Evolutionary conservation across 1,140 invertebrate genomes (phyloP).

Genomic region (Acromyrmex echinatior): DNA sequence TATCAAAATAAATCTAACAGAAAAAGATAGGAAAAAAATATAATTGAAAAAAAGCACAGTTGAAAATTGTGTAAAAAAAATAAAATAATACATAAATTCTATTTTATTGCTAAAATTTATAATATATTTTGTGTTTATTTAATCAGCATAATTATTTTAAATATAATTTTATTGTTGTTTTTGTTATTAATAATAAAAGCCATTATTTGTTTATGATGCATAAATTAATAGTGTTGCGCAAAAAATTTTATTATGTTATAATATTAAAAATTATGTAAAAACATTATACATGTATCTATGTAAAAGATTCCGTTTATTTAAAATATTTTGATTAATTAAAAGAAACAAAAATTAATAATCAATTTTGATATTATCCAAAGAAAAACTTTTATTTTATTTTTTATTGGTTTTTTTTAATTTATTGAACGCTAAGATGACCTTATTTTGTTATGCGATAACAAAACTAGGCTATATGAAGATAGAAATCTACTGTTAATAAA

Average conservation of each 20-base stretch:
- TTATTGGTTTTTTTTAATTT: background rate
- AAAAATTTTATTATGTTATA: background rate
- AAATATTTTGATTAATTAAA: background rate
- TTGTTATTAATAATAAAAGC: background rate
- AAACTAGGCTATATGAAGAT: slow-evolving; percentile 5
- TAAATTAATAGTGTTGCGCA: no score
- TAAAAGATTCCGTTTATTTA: background rate
- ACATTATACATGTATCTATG: background rate
- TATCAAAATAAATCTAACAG: no score
- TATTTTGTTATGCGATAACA: slow-evolving; percentile 23
- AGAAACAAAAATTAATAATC: background rate
- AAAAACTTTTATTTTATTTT: background rate
- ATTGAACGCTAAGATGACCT: background rate
- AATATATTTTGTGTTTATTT: background rate
- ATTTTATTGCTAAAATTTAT: background rate
- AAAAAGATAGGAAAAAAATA: no score
- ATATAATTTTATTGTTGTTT: background rate
- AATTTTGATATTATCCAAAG: background rate
- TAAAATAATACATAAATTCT: no score
- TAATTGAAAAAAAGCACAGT: no score
- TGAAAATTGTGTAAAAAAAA: no score
- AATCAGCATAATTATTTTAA: background rate
- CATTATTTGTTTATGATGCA: background rate
- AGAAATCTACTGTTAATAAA: background rate
- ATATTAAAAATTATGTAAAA: background rate